Conservation (phyloP, 2,888 invertebrate species). For the Clivina fossor region DNA sequence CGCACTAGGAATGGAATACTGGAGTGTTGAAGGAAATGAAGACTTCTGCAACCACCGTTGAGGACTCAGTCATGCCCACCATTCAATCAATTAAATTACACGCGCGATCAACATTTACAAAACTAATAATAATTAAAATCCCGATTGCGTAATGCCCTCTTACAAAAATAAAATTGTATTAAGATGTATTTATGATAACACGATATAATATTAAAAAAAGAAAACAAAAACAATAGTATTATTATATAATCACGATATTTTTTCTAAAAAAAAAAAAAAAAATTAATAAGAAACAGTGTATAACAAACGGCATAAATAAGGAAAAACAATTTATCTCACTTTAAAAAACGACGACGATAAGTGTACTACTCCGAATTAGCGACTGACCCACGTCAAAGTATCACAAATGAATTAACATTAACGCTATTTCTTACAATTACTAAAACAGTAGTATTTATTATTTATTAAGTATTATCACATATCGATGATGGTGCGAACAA, state of each 20-base stretch:
- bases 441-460: slow-evolving; percentile 19
- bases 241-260: background rate
- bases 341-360: slow-evolving; percentile 23
- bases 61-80: slow-evolving; percentile 48
- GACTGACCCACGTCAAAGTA: slow-evolving; percentile 17
- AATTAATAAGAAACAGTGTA: slow-evolving; percentile 11
- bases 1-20: slow-evolving; percentile 50
- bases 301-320: slow-evolving; percentile 24
- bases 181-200: slow-evolving; percentile 15
- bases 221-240: background rate
- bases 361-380: slow-evolving; percentile 15
- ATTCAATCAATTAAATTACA: slow-evolving; percentile 35
- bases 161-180: slow-evolving; percentile 14
- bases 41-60: slow-evolving; percentile 51
- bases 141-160: slow-evolving; percentile 30
- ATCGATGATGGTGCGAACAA: slow-evolving; percentile 4
- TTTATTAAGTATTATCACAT: slow-evolving; percentile 31
- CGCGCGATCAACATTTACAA: slow-evolving; percentile 29
- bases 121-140: slow-evolving; percentile 29
- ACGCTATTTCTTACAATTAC: slow-evolving; percentile 23
- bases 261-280: background rate
- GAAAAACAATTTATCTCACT: slow-evolving; percentile 21
- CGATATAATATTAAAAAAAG: slow-evolving; percentile 15
- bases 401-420: slow-evolving; percentile 26
- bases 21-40: slow-evolving; percentile 53